phyloP scores from a whole-genome alignment of 2,888 invertebrate species.

The Byasa hedistus region DNA sequence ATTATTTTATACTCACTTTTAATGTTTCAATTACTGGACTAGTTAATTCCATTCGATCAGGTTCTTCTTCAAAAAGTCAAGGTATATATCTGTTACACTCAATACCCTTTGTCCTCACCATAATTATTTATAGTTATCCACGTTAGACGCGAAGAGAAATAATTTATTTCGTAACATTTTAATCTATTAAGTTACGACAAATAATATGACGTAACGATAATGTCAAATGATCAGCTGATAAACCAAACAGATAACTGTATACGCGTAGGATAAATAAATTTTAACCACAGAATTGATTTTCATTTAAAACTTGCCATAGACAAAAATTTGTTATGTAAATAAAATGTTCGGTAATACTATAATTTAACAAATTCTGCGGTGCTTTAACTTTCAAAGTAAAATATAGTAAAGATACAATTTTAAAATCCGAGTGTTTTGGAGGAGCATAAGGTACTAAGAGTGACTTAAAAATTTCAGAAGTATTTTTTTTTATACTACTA shows the following conservation, averaged over 20 bases:
- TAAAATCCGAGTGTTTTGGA: too few species aligned
- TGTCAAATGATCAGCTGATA: constrained; percentile 22
- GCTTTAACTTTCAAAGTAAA: too few species aligned
- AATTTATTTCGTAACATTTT: constrained; percentile 3
- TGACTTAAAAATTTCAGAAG: too few species aligned
- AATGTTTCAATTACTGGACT: not conserved
- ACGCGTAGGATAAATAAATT: not conserved
- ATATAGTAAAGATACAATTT: too few species aligned
- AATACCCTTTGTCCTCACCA: constrained; percentile 2
- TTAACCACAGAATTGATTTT: not conserved
- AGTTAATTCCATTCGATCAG: not conserved
- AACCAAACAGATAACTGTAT: not conserved
- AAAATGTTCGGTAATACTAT: too few species aligned
- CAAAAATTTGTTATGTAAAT: not conserved
- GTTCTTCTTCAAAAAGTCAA: not conserved
- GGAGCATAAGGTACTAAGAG: too few species aligned
- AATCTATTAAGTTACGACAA: constrained; percentile 5
- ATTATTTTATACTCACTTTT: not conserved
- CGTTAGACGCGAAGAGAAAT: not conserved
- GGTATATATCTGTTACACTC: not conserved
- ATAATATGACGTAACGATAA: constrained; percentile 1
- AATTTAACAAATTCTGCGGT: too few species aligned
- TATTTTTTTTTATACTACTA: too few species aligned
- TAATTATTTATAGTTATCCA: constrained; percentile 1
- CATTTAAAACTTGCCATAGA: too few species aligned